Conservation (phyloP, 2,797 vertebrate species). For the Melanotaenia boesemani region DNA sequence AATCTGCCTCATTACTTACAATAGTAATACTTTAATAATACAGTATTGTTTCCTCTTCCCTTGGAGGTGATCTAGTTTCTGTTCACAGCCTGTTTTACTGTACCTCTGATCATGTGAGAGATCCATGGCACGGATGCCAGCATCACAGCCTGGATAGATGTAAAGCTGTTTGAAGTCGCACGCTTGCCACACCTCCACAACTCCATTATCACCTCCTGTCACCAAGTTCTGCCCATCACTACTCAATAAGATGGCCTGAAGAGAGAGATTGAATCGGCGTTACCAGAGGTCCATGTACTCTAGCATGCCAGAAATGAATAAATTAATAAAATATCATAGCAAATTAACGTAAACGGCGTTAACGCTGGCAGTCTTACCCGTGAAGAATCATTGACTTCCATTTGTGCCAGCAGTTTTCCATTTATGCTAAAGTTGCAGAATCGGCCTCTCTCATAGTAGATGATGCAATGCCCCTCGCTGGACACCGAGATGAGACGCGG, state of each 20-base stretch:
- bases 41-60: background rate
- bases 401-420: constrained; percentile 96
- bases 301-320: background rate
- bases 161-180: constrained; percentile 99
- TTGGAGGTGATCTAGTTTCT: constrained; percentile 6
- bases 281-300: background rate
- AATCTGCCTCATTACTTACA: background rate
- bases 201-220: constrained; percentile 96
- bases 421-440: constrained; percentile 99
- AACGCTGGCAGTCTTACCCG: constrained; percentile 83
- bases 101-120: constrained; percentile 99
- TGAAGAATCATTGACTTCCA: constrained; percentile 98
- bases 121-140: constrained; percentile 98
- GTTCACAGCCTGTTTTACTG: constrained; percentile 36
- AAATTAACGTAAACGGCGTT: background rate
- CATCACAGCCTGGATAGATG: constrained; percentile 98
- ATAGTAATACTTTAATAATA: background rate
- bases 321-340: background rate
- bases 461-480: constrained; percentile 97
- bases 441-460: constrained; percentile 96
- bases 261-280: background rate
- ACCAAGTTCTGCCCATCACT: constrained; percentile 98
- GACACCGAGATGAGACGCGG: constrained; percentile 95
- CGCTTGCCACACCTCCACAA: constrained; percentile 99
- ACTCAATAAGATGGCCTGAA: constrained; percentile 94